Evolutionary conservation across 2,888 invertebrate genomes (phyloP).

Genomic region (Dione juno): DNA sequence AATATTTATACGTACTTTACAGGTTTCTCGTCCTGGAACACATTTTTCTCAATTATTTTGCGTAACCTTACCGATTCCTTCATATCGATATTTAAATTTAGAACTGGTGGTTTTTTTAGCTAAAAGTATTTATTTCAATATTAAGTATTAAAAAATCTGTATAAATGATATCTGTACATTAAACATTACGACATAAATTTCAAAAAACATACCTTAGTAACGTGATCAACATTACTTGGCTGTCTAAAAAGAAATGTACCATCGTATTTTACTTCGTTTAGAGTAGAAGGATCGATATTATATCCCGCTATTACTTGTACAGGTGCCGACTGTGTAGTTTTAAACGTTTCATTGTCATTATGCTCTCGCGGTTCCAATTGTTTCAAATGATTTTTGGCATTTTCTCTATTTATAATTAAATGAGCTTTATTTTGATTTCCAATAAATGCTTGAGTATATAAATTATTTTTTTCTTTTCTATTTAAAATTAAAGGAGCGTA

Average conservation of each 20-base stretch:
- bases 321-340: not conserved
- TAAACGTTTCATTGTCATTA: not conserved
- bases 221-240: not conserved
- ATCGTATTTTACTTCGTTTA: not conserved
- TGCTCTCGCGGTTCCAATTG: conserved; percentile 28
- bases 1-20: conserved; percentile 8
- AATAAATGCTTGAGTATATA: conserved; percentile 9
- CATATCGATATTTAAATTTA: conserved; percentile 14
- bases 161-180: too few relatives aligned
- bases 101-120: conserved; percentile 6
- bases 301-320: conserved; percentile 21
- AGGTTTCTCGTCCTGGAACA: not conserved
- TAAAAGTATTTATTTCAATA: not conserved
- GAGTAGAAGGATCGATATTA: conserved; percentile 21
- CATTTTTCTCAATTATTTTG: not conserved
- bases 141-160: too few relatives aligned
- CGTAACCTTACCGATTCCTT: not conserved
- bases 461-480: conserved; percentile 15
- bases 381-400: conserved; percentile 7
- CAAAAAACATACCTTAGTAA: conserved; percentile 4
- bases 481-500: conserved; percentile 38
- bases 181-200: too few relatives aligned
- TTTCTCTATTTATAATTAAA: conserved; percentile 11
- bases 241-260: not conserved
- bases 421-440: not conserved